Base-by-base conservation (phyloP, 2,888 invertebrate species). In the Galerucella nymphaeae region DNA sequence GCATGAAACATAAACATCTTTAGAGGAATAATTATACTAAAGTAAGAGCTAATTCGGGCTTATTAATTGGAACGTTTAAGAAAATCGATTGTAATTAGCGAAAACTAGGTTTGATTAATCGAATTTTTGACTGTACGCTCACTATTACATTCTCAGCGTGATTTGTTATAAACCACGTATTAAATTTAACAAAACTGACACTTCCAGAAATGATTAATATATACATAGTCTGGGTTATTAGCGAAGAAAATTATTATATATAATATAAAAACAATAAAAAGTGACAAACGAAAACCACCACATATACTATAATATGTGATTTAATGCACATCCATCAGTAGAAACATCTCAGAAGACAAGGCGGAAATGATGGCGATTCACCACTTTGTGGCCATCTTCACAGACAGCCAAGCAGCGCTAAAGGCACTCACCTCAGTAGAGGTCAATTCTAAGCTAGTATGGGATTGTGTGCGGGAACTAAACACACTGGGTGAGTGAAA, bases 21-120 rank as follows among this genome's bases (percentile, higher is more conserved):
- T 0, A n/a, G 23, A 23, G 23, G 58, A 11, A 18, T 62, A 62
- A 62, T 62, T 62, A 45, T 18, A 62, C 61, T 20, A 16, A 57
- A 9, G 11, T 23, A 23, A 23, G 57, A 57, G 14, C 23, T 57
- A 13, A 38, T 59, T n/a, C 38, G 1, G 10, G 13, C 20, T 62
- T 62, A 62, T 42, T 62, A 42, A 62, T 62, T 16, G 38, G 41
- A 42, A 9, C 20, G 38, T 30, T 38, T 38, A 42, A 62, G 61
- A 41, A 62, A 62, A 62, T 42, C 18, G 61, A 62, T 62, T 62
- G 20, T 62, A 62, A 42, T 62, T 62, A 18, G 16, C 42, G 16
- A 2, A 42, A 62, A 41, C 18, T 38, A 41, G 5, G 61, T 62
- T 62, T 62, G 18, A 38, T 30, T 38, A 38, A 38, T 9, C 8